Evolutionary conservation across 2,113 vertebrate genomes (phyloP), one percentile per base, ranked within the genome.

Genomic region (Pseudorectes ferrugineus): DNA sequence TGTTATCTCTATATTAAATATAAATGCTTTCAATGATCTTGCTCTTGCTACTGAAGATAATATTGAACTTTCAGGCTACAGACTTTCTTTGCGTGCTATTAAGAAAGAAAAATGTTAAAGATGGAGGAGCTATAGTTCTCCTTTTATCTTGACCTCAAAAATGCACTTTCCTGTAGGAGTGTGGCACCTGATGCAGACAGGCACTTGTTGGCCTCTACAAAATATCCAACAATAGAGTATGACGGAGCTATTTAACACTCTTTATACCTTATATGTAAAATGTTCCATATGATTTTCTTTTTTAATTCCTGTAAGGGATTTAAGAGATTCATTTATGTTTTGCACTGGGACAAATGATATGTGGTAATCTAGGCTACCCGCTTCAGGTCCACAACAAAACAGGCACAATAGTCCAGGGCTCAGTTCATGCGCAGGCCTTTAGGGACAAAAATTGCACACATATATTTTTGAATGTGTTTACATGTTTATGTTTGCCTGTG

Each of bases 351-450:
- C 1, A 2, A 67, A 81, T 38, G 0, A 35, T 36, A 5, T 12
- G 4, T 57, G 12, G 8, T 17, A 16, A 40, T 45, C 10, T 51
- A 11, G 14, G 2, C 15, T 73, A 23, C 7, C 42, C 11, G 7
- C 6, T 71, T 75, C 25, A 65, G 10, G 7, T 15, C 14, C 31
- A 19, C 26, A 74, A 26, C 11, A 31, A 85, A 82, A 51, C 2
- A 59, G 23, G 9, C 4, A 45, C 31, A 57, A 6, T 49, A 58
- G 6, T 25, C 40, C 0, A 2, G 5, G 20, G 3, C 1, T 63
- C 22, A 36, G 4, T 19, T 54, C 10, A 55, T 35, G 4, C 4
- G 5, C 6, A 40, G 24, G 11, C 5, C 6, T 73, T 57, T 19
- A 35, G 6, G 21, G 29, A 48, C 5, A 45, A 62, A 72, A 77